A percentile compares a stretch with the other conserved stretches of the same genome.
Evolutionary conservation across 2,888 invertebrate genomes (phyloP).

Genomic region (Trachelus stipa): DNA sequence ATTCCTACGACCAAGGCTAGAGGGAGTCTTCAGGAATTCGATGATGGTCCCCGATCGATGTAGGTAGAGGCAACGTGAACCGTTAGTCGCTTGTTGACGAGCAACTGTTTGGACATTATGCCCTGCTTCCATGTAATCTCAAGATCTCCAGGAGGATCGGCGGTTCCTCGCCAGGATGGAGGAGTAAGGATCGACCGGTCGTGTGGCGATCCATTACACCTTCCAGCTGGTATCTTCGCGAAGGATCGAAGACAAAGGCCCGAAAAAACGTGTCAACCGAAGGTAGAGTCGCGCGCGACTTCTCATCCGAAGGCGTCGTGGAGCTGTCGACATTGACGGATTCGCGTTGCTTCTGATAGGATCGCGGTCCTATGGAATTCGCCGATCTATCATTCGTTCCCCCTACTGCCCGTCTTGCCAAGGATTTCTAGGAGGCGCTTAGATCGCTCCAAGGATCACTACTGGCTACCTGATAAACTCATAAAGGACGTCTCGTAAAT

Average conservation of each 20-base stretch:
- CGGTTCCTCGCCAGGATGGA: constrained; percentile 18
- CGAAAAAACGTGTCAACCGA: constrained; percentile 45
- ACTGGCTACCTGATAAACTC: background rate
- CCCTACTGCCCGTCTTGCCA: background rate
- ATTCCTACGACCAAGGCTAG: background rate
- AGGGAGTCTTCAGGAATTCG: constrained; percentile 38
- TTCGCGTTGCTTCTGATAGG: constrained; percentile 46
- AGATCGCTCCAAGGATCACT: background rate
- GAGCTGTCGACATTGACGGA: constrained; percentile 55
- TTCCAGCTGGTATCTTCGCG: constrained; percentile 49
- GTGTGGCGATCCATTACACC: constrained; percentile 60
- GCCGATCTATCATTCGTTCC: constrained; percentile 45
- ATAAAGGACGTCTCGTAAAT: constrained; percentile 4
- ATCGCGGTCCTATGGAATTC: constrained; percentile 33
- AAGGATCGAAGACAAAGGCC: constrained; percentile 54
- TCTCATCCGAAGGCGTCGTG: constrained; percentile 21
- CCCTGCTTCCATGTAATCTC: constrained; percentile 57
- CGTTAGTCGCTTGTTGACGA: constrained; percentile 46
- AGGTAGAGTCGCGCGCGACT: constrained; percentile 24
- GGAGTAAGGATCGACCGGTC: constrained; percentile 39
- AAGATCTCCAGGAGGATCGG: constrained; percentile 41
- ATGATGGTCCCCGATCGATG: constrained; percentile 35
- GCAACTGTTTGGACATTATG: constrained; percentile 60
- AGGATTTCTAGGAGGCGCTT: background rate
- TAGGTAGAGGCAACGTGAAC: constrained; percentile 8